Conservation (phyloP, 2,113 vertebrate species). For the Tympanuchus pallidicinctus region DNA sequence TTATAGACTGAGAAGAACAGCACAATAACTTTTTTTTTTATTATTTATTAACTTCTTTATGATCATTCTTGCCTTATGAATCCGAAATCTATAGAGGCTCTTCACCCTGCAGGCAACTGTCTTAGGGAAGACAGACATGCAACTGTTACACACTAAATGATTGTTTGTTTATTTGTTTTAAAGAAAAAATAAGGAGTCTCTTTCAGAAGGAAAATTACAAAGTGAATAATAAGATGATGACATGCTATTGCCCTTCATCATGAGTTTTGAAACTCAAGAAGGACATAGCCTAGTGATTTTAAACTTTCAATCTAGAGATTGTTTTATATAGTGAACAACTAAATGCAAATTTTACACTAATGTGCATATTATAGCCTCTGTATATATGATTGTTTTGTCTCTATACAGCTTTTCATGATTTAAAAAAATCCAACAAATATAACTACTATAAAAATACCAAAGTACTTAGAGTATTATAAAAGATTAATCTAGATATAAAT, state of each 20-base stretch:
- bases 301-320: background rate
- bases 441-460: background rate
- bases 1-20: background rate
- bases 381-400: background rate
- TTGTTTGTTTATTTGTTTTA: no score
- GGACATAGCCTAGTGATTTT: background rate
- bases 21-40: background rate
- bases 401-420: background rate
- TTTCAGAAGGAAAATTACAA: constrained; percentile 4
- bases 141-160: background rate
- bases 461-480: background rate
- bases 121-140: background rate
- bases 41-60: background rate
- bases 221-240: background rate
- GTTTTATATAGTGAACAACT: background rate
- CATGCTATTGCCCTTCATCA: background rate
- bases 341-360: background rate
- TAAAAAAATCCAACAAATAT: background rate
- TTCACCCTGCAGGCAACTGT: constrained; percentile 43
- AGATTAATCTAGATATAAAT: background rate
- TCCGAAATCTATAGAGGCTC: background rate
- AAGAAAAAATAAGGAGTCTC: background rate
- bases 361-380: background rate
- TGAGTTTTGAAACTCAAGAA: background rate
- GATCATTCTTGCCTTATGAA: background rate